Percentiles rank a stretch among this genome's conserved stretches.
These are phyloP conservation scores for Oreohelix idahoensis DNA, from an alignment of 1,140 invertebrate species.

Conservation along the genomic window DNA sequence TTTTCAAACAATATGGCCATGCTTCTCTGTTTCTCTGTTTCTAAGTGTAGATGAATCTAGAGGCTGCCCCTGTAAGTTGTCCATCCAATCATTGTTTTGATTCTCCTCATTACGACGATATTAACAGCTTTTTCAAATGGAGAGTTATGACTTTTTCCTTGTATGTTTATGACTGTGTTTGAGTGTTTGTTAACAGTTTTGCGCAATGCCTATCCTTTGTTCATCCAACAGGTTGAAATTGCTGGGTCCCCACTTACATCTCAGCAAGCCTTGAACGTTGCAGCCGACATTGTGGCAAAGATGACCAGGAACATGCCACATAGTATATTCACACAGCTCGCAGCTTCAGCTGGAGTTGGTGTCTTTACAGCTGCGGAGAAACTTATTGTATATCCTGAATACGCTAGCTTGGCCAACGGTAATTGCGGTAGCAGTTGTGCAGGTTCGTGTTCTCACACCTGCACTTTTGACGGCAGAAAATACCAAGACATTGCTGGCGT, in stretches of 20 bases:
- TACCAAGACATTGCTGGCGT: constrained; percentile 50
- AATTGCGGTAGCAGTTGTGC: neutral
- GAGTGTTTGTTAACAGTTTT: constrained; percentile 2
- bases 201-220: no score
- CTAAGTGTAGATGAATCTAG: no score
- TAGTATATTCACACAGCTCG: constrained; percentile 38
- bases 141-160: no score
- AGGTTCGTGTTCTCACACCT: constrained; percentile 51
- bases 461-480: constrained; percentile 64
- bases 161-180: constrained; percentile 10
- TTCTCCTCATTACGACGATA: no score
- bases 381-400: constrained; percentile 48
- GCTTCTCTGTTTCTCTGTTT: no score
- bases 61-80: no score
- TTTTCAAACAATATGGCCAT: no score
- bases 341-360: constrained; percentile 29
- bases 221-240: constrained; percentile 9
- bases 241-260: neutral
- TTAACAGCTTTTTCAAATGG: no score
- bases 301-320: constrained; percentile 47
- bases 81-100: no score
- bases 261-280: neutral
- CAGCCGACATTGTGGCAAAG: constrained; percentile 11
- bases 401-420: constrained; percentile 34
- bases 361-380: constrained; percentile 44